Percentiles rank a stretch among this genome's conserved stretches.
phyloP scores from a whole-genome alignment of 1,140 invertebrate species.

The Drosophila nigromelanica region DNA sequence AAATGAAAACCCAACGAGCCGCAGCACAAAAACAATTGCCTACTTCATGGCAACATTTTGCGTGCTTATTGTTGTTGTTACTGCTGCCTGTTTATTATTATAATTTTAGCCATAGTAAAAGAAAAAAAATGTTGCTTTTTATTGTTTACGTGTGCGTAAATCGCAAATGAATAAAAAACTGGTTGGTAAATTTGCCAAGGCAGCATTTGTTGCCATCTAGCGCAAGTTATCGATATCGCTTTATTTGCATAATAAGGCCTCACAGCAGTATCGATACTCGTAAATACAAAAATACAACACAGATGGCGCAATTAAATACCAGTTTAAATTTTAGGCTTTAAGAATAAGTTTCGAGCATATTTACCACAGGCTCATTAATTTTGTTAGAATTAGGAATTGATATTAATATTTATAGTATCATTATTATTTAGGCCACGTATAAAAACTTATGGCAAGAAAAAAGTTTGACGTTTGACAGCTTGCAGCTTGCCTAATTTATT shows the following conservation, averaged over 20 bases:
- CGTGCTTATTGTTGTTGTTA: conserved; percentile 19
- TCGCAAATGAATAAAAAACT: conserved; percentile 16
- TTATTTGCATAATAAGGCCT: neutral
- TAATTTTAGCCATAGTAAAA: conserved; percentile 45
- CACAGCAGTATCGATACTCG: neutral
- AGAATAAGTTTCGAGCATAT: no score
- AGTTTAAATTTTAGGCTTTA: neutral
- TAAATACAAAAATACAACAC: neutral
- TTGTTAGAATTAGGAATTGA: neutral
- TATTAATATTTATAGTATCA: neutral
- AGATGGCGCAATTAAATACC: neutral
- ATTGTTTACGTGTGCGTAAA: conserved; percentile 61
- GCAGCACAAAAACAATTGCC: conserved; percentile 68
- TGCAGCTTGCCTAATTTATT: conserved; percentile 73
- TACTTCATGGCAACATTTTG: conserved; percentile 46
- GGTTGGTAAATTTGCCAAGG: conserved; percentile 5
- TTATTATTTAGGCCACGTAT: no score
- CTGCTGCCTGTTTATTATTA: conserved; percentile 53
- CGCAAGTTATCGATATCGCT: conserved; percentile 1
- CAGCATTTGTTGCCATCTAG: neutral
- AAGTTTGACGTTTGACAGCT: conserved; percentile 64
- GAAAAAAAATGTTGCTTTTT: conserved; percentile 39
- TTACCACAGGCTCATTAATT: no score
- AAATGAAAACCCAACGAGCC: conserved; percentile 35
- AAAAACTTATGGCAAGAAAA: conserved; percentile 36